A percentile compares a stretch with the other conserved stretches of the same genome.
These are phyloP conservation scores for Troides aeacus DNA, from an alignment of 2,888 invertebrate species.

Conservation along the genomic window DNA sequence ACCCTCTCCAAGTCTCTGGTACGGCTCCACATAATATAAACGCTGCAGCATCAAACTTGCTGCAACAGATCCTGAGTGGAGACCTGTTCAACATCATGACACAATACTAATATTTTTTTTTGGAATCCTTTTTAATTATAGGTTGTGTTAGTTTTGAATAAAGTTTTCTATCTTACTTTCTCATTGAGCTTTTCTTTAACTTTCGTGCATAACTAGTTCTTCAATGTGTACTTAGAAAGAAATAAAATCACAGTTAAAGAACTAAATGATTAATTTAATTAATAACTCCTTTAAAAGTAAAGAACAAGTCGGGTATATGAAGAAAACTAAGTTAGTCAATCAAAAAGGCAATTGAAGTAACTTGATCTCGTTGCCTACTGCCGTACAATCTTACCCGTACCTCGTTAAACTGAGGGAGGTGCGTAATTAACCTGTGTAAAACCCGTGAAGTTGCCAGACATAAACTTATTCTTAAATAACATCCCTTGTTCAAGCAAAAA, in stretches of 20 bases:
- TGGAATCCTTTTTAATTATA: too few species aligned
- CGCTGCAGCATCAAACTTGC: too few species aligned
- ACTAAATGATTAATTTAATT: neutral
- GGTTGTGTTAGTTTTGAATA: too few species aligned
- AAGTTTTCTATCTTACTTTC: too few species aligned
- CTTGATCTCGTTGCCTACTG: conserved; percentile 17
- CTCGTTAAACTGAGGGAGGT: conserved; percentile 16
- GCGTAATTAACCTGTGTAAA: conserved; percentile 23
- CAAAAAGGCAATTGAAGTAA: conserved; percentile 23
- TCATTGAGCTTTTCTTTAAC: neutral
- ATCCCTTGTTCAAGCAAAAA: neutral
- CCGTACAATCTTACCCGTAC: conserved; percentile 22
- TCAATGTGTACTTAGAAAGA: neutral
- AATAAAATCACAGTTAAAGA: neutral
- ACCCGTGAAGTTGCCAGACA: conserved; percentile 1
- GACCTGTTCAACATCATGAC: too few species aligned
- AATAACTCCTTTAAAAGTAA: neutral
- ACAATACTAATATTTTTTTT: too few species aligned
- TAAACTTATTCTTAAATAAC: neutral
- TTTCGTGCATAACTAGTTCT: neutral
- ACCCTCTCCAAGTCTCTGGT: too few species aligned
- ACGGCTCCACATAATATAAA: too few species aligned
- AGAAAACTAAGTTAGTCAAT: conserved; percentile 25
- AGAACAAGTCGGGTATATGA: conserved; percentile 6
- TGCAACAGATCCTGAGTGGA: too few species aligned